Conservation (phyloP, 1,140 invertebrate genomes). For the Triops longicaudatus region DNA sequence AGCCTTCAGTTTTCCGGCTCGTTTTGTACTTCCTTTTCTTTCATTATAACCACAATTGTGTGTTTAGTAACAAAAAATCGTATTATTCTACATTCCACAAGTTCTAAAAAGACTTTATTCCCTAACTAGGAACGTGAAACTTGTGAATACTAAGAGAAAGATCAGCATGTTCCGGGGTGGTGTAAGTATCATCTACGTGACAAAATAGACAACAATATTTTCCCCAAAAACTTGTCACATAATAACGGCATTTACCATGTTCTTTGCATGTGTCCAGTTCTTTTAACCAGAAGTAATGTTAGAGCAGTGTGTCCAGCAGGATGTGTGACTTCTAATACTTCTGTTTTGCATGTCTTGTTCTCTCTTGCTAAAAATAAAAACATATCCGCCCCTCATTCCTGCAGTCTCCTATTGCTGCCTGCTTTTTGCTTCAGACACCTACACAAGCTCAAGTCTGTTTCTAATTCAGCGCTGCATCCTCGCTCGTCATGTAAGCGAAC, state of each 20-base stretch:
- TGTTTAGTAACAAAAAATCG: too few species aligned
- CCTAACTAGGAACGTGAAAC: too few species aligned
- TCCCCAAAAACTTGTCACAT: too few species aligned
- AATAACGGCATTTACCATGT: too few species aligned
- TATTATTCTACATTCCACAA: too few species aligned
- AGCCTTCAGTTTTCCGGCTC: too few species aligned
- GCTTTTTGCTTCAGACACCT: neutral
- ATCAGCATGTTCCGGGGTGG: neutral
- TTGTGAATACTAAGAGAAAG: too few species aligned
- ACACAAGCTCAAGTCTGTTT: neutral
- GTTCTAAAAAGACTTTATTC: too few species aligned
- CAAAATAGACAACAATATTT: too few species aligned
- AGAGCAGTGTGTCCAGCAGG: neutral
- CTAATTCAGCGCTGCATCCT: neutral
- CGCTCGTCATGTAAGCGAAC: neutral
- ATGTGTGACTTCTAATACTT: neutral
- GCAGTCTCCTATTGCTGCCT: neutral
- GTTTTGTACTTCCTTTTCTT: too few species aligned
- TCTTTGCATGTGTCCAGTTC: too few species aligned
- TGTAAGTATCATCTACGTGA: neutral
- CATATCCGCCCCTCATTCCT: neutral
- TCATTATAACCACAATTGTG: too few species aligned
- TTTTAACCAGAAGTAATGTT: neutral
- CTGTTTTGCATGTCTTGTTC: constrained; percentile 2
- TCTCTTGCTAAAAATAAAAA: neutral